A percentile compares a stretch with the other conserved stretches of the same genome.
Evolutionary conservation across 2,888 invertebrate species (phyloP).

Genomic region (Orthosia gracilis): DNA sequence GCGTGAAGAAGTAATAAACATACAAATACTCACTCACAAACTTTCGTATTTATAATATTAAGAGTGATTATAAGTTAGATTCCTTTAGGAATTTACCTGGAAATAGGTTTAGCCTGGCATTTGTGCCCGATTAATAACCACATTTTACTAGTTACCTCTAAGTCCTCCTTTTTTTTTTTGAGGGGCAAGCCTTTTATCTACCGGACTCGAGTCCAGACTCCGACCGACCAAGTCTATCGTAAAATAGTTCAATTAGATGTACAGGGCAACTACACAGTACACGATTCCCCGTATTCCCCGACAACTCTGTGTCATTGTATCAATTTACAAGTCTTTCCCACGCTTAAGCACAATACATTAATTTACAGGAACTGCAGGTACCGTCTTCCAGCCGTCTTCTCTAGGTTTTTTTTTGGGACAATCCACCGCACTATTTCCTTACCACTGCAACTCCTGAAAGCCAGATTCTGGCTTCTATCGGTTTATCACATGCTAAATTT

Average conservation of each 20-base stretch:
- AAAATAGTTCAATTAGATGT: constrained; percentile 37
- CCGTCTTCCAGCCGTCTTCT: not conserved
- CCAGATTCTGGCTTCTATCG: no score
- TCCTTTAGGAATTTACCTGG: no score
- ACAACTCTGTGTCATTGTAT: constrained; percentile 8
- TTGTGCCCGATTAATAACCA: no score
- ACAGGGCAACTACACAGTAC: not conserved
- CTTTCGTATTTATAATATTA: no score
- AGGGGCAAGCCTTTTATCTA: not conserved
- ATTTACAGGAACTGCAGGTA: not conserved
- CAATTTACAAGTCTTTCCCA: constrained; percentile 41
- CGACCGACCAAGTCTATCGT: not conserved
- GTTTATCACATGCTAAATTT: no score
- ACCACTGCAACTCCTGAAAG: no score
- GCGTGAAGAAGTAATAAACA: no score
- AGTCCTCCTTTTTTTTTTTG: no score
- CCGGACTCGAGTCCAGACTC: not conserved
- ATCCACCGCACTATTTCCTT: no score
- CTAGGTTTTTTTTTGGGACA: not conserved
- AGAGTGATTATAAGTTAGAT: no score
- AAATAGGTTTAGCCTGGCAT: no score
- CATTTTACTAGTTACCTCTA: not conserved
- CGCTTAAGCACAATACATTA: not conserved
- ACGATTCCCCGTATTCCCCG: constrained; percentile 26
- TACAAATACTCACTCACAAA: no score